Evolutionary conservation across 2,888 invertebrate species (phyloP).

Genomic region (Agrochola circellaris): DNA sequence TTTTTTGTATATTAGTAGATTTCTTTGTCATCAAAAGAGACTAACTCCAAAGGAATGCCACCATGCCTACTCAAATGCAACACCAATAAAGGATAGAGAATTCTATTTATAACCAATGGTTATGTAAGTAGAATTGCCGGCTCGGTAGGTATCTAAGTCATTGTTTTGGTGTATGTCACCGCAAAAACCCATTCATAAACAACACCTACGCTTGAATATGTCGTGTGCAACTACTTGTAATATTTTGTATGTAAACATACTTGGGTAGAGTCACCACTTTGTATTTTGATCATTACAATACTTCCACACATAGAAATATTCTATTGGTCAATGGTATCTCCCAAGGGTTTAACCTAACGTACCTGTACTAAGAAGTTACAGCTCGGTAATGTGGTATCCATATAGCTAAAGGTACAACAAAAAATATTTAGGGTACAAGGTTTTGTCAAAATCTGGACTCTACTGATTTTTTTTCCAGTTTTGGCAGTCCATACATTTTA

Average conservation of each 20-base stretch:
- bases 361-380: neutral
- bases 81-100: conserved; percentile 1
- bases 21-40: neutral
- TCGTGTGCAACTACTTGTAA: conserved; percentile 34
- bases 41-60: neutral
- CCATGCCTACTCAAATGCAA: neutral
- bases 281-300: neutral
- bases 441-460: neutral
- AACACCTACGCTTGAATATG: conserved; percentile 50
- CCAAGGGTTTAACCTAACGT: neutral
- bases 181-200: conserved; percentile 74
- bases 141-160: conserved; percentile 69
- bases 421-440: no score
- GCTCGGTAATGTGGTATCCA: neutral
- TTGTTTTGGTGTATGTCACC: conserved; percentile 71
- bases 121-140: conserved; percentile 86
- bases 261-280: neutral
- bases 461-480: neutral
- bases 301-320: neutral
- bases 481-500: neutral
- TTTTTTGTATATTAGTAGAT: neutral
- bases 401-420: neutral
- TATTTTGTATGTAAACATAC: conserved; percentile 29
- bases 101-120: conserved; percentile 69
- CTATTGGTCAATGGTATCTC: neutral